phyloP scores from a whole-genome alignment of 2,113 vertebrate species.

The Centrocercus urophasianus region DNA sequence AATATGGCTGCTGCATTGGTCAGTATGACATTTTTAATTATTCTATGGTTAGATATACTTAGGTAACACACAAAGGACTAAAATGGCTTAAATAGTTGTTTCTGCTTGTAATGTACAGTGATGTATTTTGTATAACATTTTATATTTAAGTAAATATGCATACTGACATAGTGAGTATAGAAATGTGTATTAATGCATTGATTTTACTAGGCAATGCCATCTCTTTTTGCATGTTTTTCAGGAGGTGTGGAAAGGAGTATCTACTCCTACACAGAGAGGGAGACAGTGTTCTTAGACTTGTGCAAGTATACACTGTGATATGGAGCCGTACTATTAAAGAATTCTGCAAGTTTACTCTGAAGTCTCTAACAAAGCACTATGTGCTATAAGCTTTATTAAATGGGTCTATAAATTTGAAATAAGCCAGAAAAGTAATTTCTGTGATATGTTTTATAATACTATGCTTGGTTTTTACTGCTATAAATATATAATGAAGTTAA shows the following conservation, averaged over 20 bases:
- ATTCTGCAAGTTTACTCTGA: background rate
- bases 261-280: background rate
- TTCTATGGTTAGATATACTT: constrained; percentile 20
- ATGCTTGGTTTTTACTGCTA: background rate
- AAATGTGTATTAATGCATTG: background rate
- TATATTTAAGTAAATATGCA: background rate
- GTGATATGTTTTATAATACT: background rate
- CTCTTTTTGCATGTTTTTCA: background rate
- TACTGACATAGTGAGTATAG: background rate
- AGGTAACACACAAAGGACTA: background rate
- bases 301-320: background rate
- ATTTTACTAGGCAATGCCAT: background rate
- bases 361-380: background rate
- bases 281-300: background rate
- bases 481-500: constrained; percentile 13
- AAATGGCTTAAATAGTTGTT: background rate
- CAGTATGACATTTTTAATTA: constrained; percentile 70
- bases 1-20: constrained; percentile 65
- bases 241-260: background rate
- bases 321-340: background rate
- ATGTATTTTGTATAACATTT: background rate
- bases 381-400: constrained; percentile 10
- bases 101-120: background rate
- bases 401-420: constrained; percentile 6
- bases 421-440: constrained; percentile 1